phyloP scores from a whole-genome alignment of 1,140 invertebrate genomes.

The Zeugodacus cucurbitae region DNA sequence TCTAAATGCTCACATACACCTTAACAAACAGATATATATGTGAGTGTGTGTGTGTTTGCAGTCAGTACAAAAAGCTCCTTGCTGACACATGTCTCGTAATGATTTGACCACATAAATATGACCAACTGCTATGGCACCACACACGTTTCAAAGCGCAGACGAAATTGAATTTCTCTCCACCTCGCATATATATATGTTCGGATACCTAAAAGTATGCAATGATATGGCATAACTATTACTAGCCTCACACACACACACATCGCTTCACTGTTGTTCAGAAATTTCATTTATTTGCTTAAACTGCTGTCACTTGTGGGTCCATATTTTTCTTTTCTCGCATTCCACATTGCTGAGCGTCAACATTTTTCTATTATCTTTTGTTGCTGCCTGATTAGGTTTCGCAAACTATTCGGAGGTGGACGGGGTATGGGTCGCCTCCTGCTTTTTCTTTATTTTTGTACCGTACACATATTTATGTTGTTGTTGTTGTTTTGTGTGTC shows the following conservation, averaged over 20 bases:
- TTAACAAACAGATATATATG: neutral
- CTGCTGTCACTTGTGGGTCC: neutral
- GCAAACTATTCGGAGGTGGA: neutral
- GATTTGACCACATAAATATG: neutral
- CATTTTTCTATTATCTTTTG: conserved; percentile 16
- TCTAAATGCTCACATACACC: neutral
- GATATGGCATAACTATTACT: neutral
- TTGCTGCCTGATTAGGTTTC: conserved; percentile 33
- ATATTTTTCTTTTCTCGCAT: neutral
- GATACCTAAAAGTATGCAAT: conserved; percentile 4
- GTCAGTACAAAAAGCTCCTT: neutral
- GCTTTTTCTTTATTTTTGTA: neutral
- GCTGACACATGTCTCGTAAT: neutral
- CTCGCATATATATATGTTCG: neutral
- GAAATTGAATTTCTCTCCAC: neutral
- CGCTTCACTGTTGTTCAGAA: neutral
- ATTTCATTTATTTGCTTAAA: conserved; percentile 23
- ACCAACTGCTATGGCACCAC: neutral
- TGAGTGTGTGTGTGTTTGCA: neutral
- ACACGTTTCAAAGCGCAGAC: neutral
- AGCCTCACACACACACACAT: neutral
- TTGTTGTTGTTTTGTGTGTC: neutral
- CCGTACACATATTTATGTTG: neutral
- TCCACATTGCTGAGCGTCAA: neutral
- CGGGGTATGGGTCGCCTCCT: neutral